Conservation (phyloP, 2,888 invertebrate genomes). For the Trissoscelio sp. region DNA sequence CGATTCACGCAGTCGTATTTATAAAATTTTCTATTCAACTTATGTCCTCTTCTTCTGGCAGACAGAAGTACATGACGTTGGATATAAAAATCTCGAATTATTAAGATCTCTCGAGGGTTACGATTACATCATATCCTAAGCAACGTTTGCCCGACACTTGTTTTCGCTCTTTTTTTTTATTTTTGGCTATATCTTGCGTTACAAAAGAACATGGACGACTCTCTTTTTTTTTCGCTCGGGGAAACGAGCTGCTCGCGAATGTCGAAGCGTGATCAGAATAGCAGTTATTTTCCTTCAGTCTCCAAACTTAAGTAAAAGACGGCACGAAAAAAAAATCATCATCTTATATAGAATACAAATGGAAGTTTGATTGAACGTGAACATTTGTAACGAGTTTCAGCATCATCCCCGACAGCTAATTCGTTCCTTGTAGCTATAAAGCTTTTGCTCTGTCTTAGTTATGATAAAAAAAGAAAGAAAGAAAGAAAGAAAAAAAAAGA, state of each 20-base stretch:
- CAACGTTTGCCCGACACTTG: slow-evolving; percentile 39
- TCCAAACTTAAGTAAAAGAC: slow-evolving; percentile 22
- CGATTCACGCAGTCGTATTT: slow-evolving; percentile 49
- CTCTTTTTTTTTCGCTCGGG: background rate
- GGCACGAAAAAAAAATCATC: slow-evolving; percentile 25
- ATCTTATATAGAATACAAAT: slow-evolving; percentile 31
- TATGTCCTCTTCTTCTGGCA: slow-evolving; percentile 6
- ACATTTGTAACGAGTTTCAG: slow-evolving; percentile 49
- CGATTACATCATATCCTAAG: slow-evolving; percentile 50
- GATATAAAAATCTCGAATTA: slow-evolving; percentile 48
- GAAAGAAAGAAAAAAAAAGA: no score
- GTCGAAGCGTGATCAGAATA: slow-evolving; percentile 1
- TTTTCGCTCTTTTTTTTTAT: no score
- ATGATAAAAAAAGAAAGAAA: slow-evolving; percentile 5
- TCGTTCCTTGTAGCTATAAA: slow-evolving; percentile 40
- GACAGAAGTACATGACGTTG: slow-evolving; percentile 29
- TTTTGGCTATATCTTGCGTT: slow-evolving; percentile 54
- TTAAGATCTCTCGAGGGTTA: slow-evolving; percentile 63
- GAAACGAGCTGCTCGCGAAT: slow-evolving; percentile 10
- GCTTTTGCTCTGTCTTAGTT: slow-evolving; percentile 31
- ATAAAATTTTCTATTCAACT: slow-evolving; percentile 50
- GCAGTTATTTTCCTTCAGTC: background rate
- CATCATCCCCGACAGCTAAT: slow-evolving; percentile 44
- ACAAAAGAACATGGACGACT: slow-evolving; percentile 31
- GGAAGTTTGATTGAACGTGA: slow-evolving; percentile 51